Evolutionary conservation across 2,888 invertebrate species (phyloP), one percentile per base, ranked within the genome.

Genomic region (Diabrotica balteata): DNA sequence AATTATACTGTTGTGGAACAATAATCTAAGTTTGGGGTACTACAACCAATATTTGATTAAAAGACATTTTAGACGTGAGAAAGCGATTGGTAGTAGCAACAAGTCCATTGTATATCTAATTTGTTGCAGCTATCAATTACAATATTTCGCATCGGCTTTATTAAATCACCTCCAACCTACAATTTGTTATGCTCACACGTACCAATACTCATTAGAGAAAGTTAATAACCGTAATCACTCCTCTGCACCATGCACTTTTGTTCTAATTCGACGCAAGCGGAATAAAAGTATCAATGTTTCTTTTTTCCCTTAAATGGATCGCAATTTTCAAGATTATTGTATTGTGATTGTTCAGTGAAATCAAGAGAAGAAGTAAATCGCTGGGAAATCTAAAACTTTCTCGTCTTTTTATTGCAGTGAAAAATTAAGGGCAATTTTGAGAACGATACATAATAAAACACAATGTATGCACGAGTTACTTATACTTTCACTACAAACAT

Each of bases 151-250:
- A 55, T 55, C 44, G 55, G 55, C 55, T 43, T 55, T 32, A 55
- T 44, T 7, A 17, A 55, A 17, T 9, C 32, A 32, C 32, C 32
- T 32, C 32, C 42, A 42, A 9, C 42, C 53, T 53, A 53, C 53
- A 53, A 53, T 53, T 17, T 11, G 53, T 43, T 53, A 42, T 53
- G 53, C 42, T 53, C 22, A 53, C 42, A 53, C 8, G 9, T 32
- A 10, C 52, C 50, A 44, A 45, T 50, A 17, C 45, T 46, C 49
- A 60, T 60, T 45, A 52, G 60, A 60, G 60, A 60, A 60, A 60
- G 60, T 60, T 60, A 60, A 60, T 60, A 60, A 60, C 32, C 7
- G 60, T 60, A 10, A 52, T 60, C 52, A 60, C 45, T 60, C 52
- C 17, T 42, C 17, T 52, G 22, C 60, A 60, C n/a, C 43, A 43